Evolutionary conservation across 2,888 invertebrate genomes (phyloP).

Genomic region (Plebejus argus): DNA sequence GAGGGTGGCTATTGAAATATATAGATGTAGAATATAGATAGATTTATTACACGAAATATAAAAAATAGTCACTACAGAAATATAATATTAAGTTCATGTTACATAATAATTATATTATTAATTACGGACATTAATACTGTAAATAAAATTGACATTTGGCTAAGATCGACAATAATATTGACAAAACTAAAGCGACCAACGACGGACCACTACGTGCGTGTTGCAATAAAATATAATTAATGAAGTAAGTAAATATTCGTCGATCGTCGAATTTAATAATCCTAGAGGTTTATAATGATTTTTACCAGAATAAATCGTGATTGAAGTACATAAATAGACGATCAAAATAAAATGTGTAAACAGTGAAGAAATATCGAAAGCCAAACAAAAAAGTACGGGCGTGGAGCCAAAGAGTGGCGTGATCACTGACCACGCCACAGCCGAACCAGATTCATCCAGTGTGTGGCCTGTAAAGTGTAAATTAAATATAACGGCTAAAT

Average conservation of each 20-base stretch:
- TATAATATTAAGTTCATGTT: no score
- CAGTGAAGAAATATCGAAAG: slow-evolving; percentile 50
- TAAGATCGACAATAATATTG: neutral
- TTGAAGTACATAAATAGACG: neutral
- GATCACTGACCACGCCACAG: slow-evolving; percentile 58
- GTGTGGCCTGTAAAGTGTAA: neutral
- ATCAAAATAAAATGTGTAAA: slow-evolving; percentile 31
- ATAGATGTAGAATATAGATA: no score
- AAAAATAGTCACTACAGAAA: no score
- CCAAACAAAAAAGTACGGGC: slow-evolving; percentile 61
- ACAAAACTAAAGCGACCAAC: neutral
- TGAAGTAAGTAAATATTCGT: neutral
- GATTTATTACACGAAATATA: no score
- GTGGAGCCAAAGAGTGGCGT: slow-evolving; percentile 65
- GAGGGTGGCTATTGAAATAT: no score
- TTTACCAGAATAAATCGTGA: slow-evolving; percentile 2
- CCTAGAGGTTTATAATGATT: neutral
- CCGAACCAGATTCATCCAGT: slow-evolving; percentile 32
- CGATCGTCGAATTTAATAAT: neutral
- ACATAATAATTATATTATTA: no score
- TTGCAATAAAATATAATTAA: neutral
- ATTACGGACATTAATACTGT: no score
- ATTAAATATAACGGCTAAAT: neutral
- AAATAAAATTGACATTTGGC: neutral
- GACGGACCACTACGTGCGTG: neutral